A percentile compares a stretch with the other conserved stretches of the same genome.
phyloP scores from a whole-genome alignment of 1,140 invertebrate genomes.

The Zaprionus tsacasi region DNA sequence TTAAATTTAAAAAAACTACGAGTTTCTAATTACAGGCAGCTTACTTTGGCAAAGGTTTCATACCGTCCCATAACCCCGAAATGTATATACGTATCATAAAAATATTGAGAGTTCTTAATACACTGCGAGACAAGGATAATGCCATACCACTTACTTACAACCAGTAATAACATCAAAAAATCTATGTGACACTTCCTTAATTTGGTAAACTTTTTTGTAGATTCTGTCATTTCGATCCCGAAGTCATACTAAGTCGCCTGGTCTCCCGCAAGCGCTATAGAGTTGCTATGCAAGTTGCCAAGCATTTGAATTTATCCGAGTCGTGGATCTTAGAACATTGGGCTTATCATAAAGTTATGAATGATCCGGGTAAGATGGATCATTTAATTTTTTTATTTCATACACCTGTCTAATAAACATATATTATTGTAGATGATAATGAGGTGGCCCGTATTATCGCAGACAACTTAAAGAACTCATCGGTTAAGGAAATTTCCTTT shows the following conservation, averaged over 20 bases:
- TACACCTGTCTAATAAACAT: neutral
- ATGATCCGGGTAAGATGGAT: slow-evolving; percentile 69
- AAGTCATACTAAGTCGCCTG: slow-evolving; percentile 94
- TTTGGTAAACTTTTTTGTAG: slow-evolving; percentile 84
- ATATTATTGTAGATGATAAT: slow-evolving; percentile 89
- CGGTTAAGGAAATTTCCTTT: slow-evolving; percentile 94
- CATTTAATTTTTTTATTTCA: neutral
- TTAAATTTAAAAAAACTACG: neutral
- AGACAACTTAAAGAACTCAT: slow-evolving; percentile 91
- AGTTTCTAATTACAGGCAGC: slow-evolving; percentile 86
- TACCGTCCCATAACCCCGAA: slow-evolving; percentile 91
- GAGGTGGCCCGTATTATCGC: slow-evolving; percentile 95
- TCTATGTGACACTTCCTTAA: neutral
- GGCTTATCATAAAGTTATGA: slow-evolving; percentile 96
- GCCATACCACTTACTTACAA: slow-evolving; percentile 95
- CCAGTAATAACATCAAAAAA: slow-evolving; percentile 87
- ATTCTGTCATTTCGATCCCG: slow-evolving; percentile 90
- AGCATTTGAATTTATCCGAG: slow-evolving; percentile 94
- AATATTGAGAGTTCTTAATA: slow-evolving; percentile 95
- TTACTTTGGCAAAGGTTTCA: slow-evolving; percentile 97
- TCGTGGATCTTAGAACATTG: slow-evolving; percentile 97
- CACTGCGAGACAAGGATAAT: slow-evolving; percentile 92
- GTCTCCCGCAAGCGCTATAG: slow-evolving; percentile 95
- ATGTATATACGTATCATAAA: slow-evolving; percentile 95
- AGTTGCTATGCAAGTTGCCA: slow-evolving; percentile 94